Evolutionary conservation across 2,888 invertebrate species (phyloP), one percentile per base, ranked within the genome.

Genomic region (Drosophila nr. perissopoda): DNA sequence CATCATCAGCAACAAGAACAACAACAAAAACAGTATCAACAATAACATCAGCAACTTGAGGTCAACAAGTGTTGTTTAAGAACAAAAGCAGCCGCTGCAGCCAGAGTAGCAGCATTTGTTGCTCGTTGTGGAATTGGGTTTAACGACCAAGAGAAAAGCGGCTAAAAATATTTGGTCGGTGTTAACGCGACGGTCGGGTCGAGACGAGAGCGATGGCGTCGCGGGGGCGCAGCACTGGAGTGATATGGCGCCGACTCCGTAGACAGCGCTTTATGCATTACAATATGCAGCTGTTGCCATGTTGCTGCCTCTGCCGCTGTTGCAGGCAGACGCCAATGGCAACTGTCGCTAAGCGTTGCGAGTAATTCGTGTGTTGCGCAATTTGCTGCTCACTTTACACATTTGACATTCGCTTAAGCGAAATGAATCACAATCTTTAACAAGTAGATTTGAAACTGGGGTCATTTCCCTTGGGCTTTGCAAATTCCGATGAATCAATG

Each of bases 101-200:
- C 29, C 33, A 21, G n/a, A 38, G 40, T 51, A 29, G 42, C 29
- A 29, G 58, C 38, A 38, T 42, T 40, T 53, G 36, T 46, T 56
- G 52, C 27, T 66, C 51, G 42, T 58, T 67, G 68, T 36, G 70
- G 70, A 72, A 71, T 82, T 79, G 82, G 70, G 88, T 89, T 85
- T 89, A 89, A 84, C 81, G 89, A 89, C 85, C 89, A 77, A 56
- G 58, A 74, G 79, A 56, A 76, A 87, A 70, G 66, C 69, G 60
- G 74, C 89, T 87, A 87, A 89, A 88, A 83, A 89, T 87, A 85
- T 79, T 75, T 74, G 64, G 73, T 67, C 34, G 49, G 70, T 72
- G 75, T 60, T 76, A 73, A 72, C 69, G 64, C 61, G 61, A 49
- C 31, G n/a, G 46, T 16, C 59, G 42, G 53, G 38, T 31, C 8